Conservation (phyloP, 2,113 vertebrate species). For the Notechis scutatus region DNA sequence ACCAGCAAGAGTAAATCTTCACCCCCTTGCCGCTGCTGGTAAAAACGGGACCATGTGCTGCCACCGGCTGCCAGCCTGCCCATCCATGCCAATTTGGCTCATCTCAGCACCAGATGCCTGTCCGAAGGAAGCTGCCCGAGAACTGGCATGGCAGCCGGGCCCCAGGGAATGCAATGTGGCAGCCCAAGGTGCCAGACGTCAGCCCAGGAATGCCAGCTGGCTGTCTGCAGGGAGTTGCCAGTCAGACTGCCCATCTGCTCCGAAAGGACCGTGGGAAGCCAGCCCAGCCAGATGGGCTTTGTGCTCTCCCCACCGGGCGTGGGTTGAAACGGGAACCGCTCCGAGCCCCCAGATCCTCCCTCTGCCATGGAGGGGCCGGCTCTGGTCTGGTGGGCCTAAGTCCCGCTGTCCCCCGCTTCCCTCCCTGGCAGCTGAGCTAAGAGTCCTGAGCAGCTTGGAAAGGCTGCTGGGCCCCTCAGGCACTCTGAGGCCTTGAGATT, state of each 20-base stretch:
- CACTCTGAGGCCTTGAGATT: background rate
- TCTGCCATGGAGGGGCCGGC: no score
- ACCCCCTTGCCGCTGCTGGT: background rate
- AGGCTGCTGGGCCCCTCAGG: background rate
- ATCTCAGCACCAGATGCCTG: conserved; percentile 36
- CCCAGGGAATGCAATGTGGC: conserved; percentile 35
- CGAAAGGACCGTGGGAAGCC: conserved; percentile 33
- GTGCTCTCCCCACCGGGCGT: conserved; percentile 22
- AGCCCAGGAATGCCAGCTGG: conserved; percentile 54
- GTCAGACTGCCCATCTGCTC: conserved; percentile 51
- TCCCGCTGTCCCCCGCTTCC: background rate
- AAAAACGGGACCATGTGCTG: background rate
- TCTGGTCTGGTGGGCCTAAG: background rate
- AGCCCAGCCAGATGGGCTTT: conserved; percentile 21
- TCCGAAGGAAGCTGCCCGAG: conserved; percentile 42
- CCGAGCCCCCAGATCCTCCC: background rate
- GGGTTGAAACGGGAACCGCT: conserved; percentile 21
- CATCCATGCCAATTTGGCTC: background rate
- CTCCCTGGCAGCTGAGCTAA: background rate
- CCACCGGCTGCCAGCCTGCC: background rate
- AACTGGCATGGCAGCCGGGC: background rate
- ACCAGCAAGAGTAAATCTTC: no score
- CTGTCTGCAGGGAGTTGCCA: conserved; percentile 10
- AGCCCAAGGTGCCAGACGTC: conserved; percentile 56
- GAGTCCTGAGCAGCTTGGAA: background rate